Evolutionary conservation across 1,140 invertebrate genomes (phyloP).

Genomic region (Macrosteles quadrilineatus): DNA sequence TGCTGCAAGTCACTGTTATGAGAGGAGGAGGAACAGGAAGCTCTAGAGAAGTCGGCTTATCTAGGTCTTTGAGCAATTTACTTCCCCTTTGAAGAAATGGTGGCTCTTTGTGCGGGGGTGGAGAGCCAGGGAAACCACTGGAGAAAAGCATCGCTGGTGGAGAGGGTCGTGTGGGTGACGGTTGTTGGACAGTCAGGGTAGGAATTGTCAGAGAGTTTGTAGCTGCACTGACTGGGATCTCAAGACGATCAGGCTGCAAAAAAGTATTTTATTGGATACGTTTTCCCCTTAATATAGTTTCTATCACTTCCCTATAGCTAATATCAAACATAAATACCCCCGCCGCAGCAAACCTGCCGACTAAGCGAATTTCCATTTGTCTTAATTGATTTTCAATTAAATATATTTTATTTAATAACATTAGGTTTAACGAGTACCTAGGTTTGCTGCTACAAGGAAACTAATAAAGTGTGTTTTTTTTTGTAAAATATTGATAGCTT

Average conservation of each 20-base stretch:
- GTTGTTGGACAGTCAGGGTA: conserved; percentile 61
- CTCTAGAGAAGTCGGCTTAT: conserved; percentile 64
- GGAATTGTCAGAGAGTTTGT: conserved; percentile 56
- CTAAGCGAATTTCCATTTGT: too few species aligned
- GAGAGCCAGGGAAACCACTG: conserved; percentile 61
- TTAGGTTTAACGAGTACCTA: too few species aligned
- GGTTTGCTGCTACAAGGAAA: too few species aligned
- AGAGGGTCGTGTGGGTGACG: conserved; percentile 56
- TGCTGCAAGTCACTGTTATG: conserved; percentile 72
- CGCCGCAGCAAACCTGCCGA: too few species aligned
- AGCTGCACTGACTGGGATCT: conserved; percentile 44
- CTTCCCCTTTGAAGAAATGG: conserved; percentile 22
- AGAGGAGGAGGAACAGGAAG: conserved; percentile 64
- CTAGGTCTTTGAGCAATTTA: conserved; percentile 54
- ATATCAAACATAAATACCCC: neutral
- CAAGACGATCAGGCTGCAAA: conserved; percentile 34
- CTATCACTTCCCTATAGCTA: neutral
- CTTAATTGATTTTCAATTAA: too few species aligned
- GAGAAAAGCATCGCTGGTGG: conserved; percentile 48
- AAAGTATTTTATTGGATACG: too few species aligned
- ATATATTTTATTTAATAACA: too few species aligned
- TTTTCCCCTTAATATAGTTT: too few species aligned
- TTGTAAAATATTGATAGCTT: too few species aligned
- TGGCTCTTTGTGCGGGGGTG: conserved; percentile 55
- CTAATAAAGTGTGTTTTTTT: too few species aligned